Percentiles rank a stretch among this genome's conserved stretches.
phyloP scores from a whole-genome alignment of 2,797 vertebrate genomes.

The Clarias fuscus region DNA sequence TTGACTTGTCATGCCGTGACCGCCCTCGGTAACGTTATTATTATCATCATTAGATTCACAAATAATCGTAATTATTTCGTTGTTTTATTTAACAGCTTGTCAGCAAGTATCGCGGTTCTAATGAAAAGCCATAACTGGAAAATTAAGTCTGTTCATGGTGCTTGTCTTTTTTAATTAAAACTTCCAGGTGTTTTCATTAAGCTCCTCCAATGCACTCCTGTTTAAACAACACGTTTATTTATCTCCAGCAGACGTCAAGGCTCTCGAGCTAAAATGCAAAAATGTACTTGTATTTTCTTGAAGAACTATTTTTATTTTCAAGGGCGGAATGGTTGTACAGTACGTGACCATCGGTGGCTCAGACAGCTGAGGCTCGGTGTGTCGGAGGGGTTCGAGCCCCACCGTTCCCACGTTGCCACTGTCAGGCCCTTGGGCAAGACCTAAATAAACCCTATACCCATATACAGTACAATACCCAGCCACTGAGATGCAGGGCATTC shows the following conservation, averaged over 20 bases:
- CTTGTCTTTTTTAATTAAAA: slow-evolving; percentile 37
- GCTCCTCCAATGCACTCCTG: slow-evolving; percentile 6
- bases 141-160: slow-evolving; percentile 41
- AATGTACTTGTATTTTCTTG: neutral
- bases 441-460: no score
- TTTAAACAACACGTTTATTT: slow-evolving; percentile 36
- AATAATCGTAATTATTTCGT: neutral
- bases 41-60: neutral
- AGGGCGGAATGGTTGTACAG: neutral
- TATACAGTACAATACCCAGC: no score
- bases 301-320: neutral
- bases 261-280: neutral
- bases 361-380: no score
- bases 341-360: neutral
- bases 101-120: slow-evolving; percentile 3
- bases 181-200: slow-evolving; percentile 40
- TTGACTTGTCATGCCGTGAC: neutral
- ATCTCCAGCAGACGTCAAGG: neutral
- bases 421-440: no score
- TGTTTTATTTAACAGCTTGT: slow-evolving; percentile 23
- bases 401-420: no score
- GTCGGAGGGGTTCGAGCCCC: no score
- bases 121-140: slow-evolving; percentile 42
- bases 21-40: neutral
- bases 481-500: no score